Conservation (phyloP, 1,140 invertebrate species). For the Belonocnema kinseyi region DNA sequence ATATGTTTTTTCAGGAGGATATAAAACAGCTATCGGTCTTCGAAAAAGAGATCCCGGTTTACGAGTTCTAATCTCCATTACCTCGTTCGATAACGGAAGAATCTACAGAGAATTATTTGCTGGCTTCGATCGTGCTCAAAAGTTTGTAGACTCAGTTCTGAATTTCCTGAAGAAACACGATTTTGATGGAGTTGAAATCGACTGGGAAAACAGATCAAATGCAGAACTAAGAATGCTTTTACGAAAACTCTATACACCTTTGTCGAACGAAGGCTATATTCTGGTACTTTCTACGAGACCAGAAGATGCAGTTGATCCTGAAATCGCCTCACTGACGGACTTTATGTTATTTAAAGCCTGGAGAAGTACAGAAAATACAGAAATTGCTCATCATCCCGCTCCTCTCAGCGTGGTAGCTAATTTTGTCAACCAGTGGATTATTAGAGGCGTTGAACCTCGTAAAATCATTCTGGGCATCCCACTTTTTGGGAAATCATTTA, state of each 20-base stretch:
- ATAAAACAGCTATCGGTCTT: slow-evolving; percentile 75
- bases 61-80: slow-evolving; percentile 71
- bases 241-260: slow-evolving; percentile 38
- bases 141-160: slow-evolving; percentile 76
- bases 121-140: slow-evolving; percentile 45
- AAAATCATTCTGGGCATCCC: slow-evolving; percentile 81
- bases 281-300: slow-evolving; percentile 59
- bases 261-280: slow-evolving; percentile 53
- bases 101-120: slow-evolving; percentile 66
- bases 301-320: slow-evolving; percentile 58
- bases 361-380: slow-evolving; percentile 61
- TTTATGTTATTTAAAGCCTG: slow-evolving; percentile 69
- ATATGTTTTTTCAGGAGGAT: slow-evolving; percentile 74
- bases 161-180: slow-evolving; percentile 75
- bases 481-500: slow-evolving; percentile 80
- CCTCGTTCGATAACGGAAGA: slow-evolving; percentile 56
- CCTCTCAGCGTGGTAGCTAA: slow-evolving; percentile 55
- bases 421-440: slow-evolving; percentile 56
- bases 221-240: slow-evolving; percentile 53
- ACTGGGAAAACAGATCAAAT: slow-evolving; percentile 75
- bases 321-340: slow-evolving; percentile 57
- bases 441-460: slow-evolving; percentile 70
- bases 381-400: slow-evolving; percentile 59
- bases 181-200: slow-evolving; percentile 81
- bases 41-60: slow-evolving; percentile 77